A percentile compares a stretch with the other conserved stretches of the same genome.
phyloP scores from a whole-genome alignment of 2,888 invertebrate species.

The Athetis lepigone region DNA sequence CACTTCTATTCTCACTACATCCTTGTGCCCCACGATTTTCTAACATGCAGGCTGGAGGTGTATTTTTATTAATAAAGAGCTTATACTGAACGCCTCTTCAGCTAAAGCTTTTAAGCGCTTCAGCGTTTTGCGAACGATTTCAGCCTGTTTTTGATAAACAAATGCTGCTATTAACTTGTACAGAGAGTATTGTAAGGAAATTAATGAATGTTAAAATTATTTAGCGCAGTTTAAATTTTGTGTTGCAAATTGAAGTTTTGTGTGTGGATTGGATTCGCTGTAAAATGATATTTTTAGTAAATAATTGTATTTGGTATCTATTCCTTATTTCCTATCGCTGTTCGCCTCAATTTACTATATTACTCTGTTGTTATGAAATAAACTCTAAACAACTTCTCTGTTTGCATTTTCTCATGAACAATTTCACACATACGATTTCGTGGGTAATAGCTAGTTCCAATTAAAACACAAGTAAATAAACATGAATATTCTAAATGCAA shows the following conservation, averaged over 20 bases:
- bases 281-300: not conserved
- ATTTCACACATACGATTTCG: too few relatives aligned
- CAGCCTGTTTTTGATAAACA: slow-evolving; percentile 61
- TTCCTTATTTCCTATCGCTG: too few relatives aligned
- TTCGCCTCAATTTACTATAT: too few relatives aligned
- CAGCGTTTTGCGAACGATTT: slow-evolving; percentile 64
- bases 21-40: slow-evolving; percentile 55
- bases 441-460: too few relatives aligned
- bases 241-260: too few relatives aligned
- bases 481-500: too few relatives aligned
- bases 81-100: slow-evolving; percentile 73
- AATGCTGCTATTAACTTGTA: slow-evolving; percentile 48
- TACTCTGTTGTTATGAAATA: too few relatives aligned
- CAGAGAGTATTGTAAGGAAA: slow-evolving; percentile 21
- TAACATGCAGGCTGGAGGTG: slow-evolving; percentile 76
- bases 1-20: slow-evolving; percentile 53
- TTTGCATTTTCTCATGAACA: too few relatives aligned
- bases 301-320: too few relatives aligned
- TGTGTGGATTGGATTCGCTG: too few relatives aligned
- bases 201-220: slow-evolving; percentile 15
- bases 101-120: slow-evolving; percentile 76
- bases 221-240: not conserved
- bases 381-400: too few relatives aligned
- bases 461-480: too few relatives aligned
- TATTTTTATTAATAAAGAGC: slow-evolving; percentile 87